phyloP scores from a whole-genome alignment of 2,797 vertebrate genomes.

The Malacoraja senta region DNA sequence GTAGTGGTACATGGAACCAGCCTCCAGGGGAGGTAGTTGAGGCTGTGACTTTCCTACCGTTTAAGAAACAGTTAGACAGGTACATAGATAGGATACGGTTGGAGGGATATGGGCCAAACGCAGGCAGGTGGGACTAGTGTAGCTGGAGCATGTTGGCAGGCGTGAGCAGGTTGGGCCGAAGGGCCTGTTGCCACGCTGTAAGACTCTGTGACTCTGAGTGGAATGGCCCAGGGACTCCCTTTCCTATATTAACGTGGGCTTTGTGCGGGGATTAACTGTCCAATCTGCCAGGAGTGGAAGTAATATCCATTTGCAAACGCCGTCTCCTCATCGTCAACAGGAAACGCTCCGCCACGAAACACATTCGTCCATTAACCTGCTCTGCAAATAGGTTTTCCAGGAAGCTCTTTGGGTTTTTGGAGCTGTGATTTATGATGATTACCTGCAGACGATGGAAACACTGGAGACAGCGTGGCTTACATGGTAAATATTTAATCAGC shows the following conservation, averaged over 20 bases:
- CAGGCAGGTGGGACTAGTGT: too few species aligned
- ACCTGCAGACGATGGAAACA: not conserved
- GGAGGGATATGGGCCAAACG: too few species aligned
- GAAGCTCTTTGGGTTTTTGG: not conserved
- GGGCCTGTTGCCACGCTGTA: too few species aligned
- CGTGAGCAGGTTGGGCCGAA: too few species aligned
- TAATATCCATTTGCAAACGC: too few species aligned
- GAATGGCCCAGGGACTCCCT: not conserved
- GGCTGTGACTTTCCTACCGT: too few species aligned
- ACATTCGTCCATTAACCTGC: not conserved
- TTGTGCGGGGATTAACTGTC: not conserved
- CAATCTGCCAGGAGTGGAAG: not conserved
- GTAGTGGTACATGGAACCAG: too few species aligned
- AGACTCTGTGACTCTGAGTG: not conserved
- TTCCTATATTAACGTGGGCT: not conserved
- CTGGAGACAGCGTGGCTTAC: not conserved
- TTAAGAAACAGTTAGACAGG: too few species aligned
- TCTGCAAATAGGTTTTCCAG: not conserved
- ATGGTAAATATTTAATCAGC: slow-evolving; percentile 79
- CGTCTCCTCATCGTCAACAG: not conserved
- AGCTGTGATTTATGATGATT: slow-evolving; percentile 34
- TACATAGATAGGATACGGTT: too few species aligned
- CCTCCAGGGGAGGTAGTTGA: too few species aligned
- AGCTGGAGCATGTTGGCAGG: too few species aligned
- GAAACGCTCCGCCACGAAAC: not conserved